phyloP scores from a whole-genome alignment of 1,140 invertebrate genomes.

The Thaumatotibia leucotreta region DNA sequence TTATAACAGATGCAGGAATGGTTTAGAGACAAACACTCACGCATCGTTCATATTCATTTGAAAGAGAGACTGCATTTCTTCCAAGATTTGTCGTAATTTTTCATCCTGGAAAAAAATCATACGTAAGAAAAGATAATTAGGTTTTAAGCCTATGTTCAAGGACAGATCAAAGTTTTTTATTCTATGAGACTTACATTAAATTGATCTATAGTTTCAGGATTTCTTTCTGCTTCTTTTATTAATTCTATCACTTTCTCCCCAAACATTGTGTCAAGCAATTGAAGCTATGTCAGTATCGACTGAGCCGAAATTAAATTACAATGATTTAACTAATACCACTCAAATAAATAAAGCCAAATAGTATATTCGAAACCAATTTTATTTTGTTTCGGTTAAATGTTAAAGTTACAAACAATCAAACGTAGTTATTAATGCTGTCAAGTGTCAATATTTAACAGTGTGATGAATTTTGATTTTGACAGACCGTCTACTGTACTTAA shows the following conservation, averaged over 20 bases:
- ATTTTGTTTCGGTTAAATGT: no score
- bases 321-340: neutral
- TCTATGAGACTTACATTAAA: constrained; percentile 50
- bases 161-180: no score
- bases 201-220: constrained; percentile 56
- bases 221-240: constrained; percentile 60
- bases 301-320: no score
- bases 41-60: constrained; percentile 69
- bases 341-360: no score
- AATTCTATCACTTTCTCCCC: constrained; percentile 66
- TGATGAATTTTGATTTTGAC: no score
- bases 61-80: constrained; percentile 65
- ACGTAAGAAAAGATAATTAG: neutral
- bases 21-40: constrained; percentile 45
- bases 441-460: no score
- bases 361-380: no score
- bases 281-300: no score
- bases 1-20: no score
- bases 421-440: no score
- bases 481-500: no score
- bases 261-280: constrained; percentile 45
- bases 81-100: constrained; percentile 59
- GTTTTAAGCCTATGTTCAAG: neutral
- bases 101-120: constrained; percentile 50
- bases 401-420: no score